Base-by-base conservation (phyloP, 2,113 vertebrate species). In the Ammodytes dubius region DNA sequence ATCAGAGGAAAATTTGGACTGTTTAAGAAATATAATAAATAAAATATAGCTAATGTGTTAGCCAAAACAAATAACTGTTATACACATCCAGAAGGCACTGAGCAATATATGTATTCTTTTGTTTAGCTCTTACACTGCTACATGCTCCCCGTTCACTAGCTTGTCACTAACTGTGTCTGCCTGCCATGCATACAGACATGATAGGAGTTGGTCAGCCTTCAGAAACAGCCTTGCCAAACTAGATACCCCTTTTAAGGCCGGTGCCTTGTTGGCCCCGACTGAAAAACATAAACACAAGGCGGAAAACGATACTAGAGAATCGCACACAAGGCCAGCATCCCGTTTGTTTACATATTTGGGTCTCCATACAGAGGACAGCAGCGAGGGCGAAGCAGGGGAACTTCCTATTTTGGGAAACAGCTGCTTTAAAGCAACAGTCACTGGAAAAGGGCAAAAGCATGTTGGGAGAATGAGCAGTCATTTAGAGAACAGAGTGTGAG, bases 321-420 rank as follows among this genome's bases (percentile, higher is more conserved):
- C 8, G 42, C 75, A 66, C 70, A 74, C 66, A 67, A 84, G 61
- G 78, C 56, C 83, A 82, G 46, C 27, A 61, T 81, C 67, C 27
- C 39, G 6, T 81, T 83, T 93, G 91, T 92, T 92, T 88, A 93
- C 89, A 95, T 91, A 88, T 90, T 89, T 91, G 82, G 74, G 58
- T 42, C 63, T 84, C 60, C 54, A 70, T 83, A 66, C 66, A 56
- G 81, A 83, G 59, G 56, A 83, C 47, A 82, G 77, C 83, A 70
- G 76, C 60, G 17, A 54, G 79, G 75, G 76, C 27, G 52, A 74
- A 68, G 65, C 64, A 63, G 56, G 56, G 73, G 59, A 63, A 88
- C 84, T 88, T 91, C 88, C 84, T 92, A 87, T 93, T 91, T 91
- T 80, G 80, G 86, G 74, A 92, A 94, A 89, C 90, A 91, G 86